Conservation (phyloP, 2,113 vertebrate genomes). For the Rousettus leschenaultii region DNA sequence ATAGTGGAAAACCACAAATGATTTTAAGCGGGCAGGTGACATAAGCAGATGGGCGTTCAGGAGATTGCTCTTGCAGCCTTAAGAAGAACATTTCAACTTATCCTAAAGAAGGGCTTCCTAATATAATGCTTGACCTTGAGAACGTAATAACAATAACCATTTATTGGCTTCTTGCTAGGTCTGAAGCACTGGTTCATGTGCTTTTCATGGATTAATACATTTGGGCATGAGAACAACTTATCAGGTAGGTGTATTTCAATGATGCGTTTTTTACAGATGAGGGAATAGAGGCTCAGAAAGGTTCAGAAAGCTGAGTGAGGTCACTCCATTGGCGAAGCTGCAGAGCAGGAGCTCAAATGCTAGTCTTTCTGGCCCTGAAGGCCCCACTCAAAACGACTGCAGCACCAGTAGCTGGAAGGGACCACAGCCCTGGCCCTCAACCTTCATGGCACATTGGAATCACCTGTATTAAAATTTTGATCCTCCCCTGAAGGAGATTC, state of each 20-base stretch:
- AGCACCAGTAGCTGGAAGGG: neutral
- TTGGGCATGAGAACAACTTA: neutral
- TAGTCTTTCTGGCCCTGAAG: neutral
- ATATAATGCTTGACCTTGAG: neutral
- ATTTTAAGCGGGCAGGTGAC: neutral
- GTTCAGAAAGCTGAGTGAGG: neutral
- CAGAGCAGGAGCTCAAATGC: neutral
- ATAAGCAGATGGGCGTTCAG: neutral
- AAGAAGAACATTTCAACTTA: neutral
- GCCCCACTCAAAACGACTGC: no score
- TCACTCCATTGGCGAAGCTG: neutral
- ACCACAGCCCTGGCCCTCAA: neutral
- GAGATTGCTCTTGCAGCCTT: neutral
- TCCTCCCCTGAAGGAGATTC: neutral
- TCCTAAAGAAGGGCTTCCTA: neutral
- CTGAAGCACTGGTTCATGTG: neutral
- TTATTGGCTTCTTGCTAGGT: neutral
- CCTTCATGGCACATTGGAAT: neutral
- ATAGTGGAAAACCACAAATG: neutral
- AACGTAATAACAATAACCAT: neutral
- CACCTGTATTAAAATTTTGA: neutral
- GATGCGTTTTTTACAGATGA: neutral
- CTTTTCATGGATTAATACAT: neutral
- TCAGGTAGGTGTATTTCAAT: neutral
- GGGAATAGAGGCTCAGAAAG: neutral